Evolutionary conservation across 2,113 vertebrate species (phyloP).

Genomic region (Colossoma macropomum): DNA sequence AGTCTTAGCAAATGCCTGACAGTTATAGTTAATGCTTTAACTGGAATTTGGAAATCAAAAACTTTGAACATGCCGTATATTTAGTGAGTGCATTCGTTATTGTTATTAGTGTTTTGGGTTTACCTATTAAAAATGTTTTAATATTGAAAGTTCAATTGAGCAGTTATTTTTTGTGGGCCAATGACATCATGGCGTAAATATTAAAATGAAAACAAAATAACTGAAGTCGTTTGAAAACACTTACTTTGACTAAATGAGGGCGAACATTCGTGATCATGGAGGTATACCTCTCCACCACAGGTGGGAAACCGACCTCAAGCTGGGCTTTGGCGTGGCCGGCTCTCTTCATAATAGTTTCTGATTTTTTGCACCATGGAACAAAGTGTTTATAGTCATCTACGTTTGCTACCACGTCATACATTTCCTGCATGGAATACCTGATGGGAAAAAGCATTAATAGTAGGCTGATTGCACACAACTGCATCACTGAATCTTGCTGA

Average conservation of each 20-base stretch:
- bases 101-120: too few relatives aligned
- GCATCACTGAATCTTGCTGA: too few relatives aligned
- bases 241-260: slow-evolving; percentile 94
- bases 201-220: neutral
- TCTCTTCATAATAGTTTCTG: slow-evolving; percentile 85
- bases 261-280: slow-evolving; percentile 90
- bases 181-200: too few relatives aligned
- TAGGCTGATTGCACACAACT: neutral
- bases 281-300: slow-evolving; percentile 89
- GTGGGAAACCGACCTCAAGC: slow-evolving; percentile 92
- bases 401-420: slow-evolving; percentile 92
- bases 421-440: slow-evolving; percentile 95
- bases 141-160: too few relatives aligned
- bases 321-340: slow-evolving; percentile 88
- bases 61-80: too few relatives aligned
- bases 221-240: neutral
- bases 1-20: too few relatives aligned
- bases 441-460: neutral
- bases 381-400: slow-evolving; percentile 94
- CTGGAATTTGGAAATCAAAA: too few relatives aligned
- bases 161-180: too few relatives aligned
- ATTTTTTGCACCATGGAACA: slow-evolving; percentile 96
- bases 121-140: too few relatives aligned
- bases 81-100: too few relatives aligned
- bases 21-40: too few relatives aligned